These are phyloP conservation scores for Dromaius novaehollandiae DNA, from an alignment of 2,113 vertebrate species.

Conservation along the genomic window DNA sequence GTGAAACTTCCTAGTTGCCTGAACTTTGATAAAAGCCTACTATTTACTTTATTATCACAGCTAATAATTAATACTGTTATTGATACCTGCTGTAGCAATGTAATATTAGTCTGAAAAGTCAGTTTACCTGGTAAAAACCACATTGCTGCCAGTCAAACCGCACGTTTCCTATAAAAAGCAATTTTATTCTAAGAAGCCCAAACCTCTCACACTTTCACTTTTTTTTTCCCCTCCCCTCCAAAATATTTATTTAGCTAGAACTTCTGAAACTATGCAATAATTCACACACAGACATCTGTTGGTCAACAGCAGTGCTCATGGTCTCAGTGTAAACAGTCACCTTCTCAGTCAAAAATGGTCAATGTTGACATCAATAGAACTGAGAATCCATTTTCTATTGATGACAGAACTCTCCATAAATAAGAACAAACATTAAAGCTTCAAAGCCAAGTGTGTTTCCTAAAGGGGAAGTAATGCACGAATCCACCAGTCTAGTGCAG, in stretches of 20 bases:
- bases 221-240: not conserved
- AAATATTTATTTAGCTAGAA: not conserved
- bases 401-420: not conserved
- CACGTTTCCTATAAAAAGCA: not conserved
- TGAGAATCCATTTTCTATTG: not conserved
- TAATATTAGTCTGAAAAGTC: not conserved
- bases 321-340: not conserved
- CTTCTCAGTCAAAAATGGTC: not conserved
- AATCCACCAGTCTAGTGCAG: not conserved
- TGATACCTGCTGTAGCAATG: not conserved
- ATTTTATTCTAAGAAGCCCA: not conserved
- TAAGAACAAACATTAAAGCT: not conserved
- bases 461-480: not conserved
- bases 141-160: not conserved
- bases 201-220: not conserved
- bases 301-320: not conserved
- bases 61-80: not conserved
- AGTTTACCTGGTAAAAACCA: not conserved
- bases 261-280: not conserved
- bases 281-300: not conserved
- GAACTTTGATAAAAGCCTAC: not conserved
- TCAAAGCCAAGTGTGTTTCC: not conserved
- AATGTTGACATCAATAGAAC: not conserved
- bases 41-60: not conserved
- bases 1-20: not conserved